Evolutionary conservation across 2,797 vertebrate species (phyloP), one percentile per base, ranked within the genome.

Genomic region (Aphelocoma californica): DNA sequence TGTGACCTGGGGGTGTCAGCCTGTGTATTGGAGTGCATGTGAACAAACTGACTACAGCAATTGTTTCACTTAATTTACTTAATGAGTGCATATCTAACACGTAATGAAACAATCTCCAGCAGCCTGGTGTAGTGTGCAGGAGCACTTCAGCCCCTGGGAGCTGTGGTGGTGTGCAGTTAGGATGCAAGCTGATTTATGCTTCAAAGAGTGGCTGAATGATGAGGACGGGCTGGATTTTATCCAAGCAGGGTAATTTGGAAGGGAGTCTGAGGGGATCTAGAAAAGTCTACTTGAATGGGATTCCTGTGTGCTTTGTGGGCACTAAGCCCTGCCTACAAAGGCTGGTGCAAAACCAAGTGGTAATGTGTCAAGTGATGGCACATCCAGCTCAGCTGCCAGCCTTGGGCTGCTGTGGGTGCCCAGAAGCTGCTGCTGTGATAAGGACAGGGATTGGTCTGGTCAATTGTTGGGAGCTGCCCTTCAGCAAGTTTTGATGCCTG

Each of bases 41-140:
- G 14, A 69, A 47, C 50, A n/a, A 26, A 56, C 72, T 42, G 71
- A n/a, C 31, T 5, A 29, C 44, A 86, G 61, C 12, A 29, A 12
- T 44, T 32, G 77, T 78, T 96, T 72, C 42, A 51, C 38, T 84
- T 88, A 64, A 86, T 97, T 65, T n/a, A 56, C 54, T 77, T 90
- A 61, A 90, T 84, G 81, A 77, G 32, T 90, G 66, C 20, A 0
- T 32, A n/a, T 88, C 78, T 95, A 94, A 96, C 50, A 42, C 2
- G 1, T 54, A 45, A 83, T 45, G 45, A 60, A 81, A n/a, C 42
- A 2, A 6, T 28, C 26, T 67, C 57, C 51, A 67, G 61, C 65
- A 81, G 66, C 86, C 38, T 83, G 14, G 36, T n/a, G 58, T 4
- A 6, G 26, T 56, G 77, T 73, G 71, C 56, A 56, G 66, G 18